phyloP scores from a whole-genome alignment of 2,888 invertebrate genomes.

The Diloba caeruleocephala region DNA sequence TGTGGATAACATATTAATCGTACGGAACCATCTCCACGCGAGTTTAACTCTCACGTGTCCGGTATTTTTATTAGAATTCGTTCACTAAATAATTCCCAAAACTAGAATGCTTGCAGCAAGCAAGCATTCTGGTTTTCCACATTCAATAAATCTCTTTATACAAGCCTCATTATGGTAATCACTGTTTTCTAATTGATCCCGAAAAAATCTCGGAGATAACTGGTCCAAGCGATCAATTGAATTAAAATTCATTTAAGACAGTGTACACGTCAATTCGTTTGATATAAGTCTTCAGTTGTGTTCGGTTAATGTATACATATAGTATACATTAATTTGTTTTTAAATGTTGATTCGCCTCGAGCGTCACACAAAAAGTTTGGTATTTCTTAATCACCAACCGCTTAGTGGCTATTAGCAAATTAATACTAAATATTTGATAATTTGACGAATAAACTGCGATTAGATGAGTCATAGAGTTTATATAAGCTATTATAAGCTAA shows the following conservation, averaged over 20 bases:
- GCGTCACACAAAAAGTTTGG: conserved; percentile 42
- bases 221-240: conserved; percentile 50
- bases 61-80: too few relatives aligned
- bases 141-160: conserved; percentile 3
- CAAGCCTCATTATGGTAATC: conserved; percentile 10
- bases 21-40: too few relatives aligned
- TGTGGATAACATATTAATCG: too few relatives aligned
- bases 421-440: conserved; percentile 50
- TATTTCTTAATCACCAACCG: conserved; percentile 39
- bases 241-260: conserved; percentile 56
- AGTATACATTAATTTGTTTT: conserved; percentile 50
- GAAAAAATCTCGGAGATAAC: conserved; percentile 65
- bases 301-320: conserved; percentile 26
- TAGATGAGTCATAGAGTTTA: conserved; percentile 39
- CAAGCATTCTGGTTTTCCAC: too few relatives aligned
- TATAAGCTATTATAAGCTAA: conserved; percentile 8
- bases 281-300: conserved; percentile 39
- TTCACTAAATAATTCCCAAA: too few relatives aligned
- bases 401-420: conserved; percentile 48
- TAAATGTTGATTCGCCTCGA: conserved; percentile 44
- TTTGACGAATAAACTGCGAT: conserved; percentile 37
- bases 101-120: too few relatives aligned
- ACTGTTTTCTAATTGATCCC: conserved; percentile 55
- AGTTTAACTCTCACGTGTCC: too few relatives aligned
- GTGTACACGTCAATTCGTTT: conserved; percentile 38